Percentiles rank a stretch among this genome's conserved stretches.
Conservation (phyloP, 2,113 vertebrate species). For the Paraplagusia blochii region DNA sequence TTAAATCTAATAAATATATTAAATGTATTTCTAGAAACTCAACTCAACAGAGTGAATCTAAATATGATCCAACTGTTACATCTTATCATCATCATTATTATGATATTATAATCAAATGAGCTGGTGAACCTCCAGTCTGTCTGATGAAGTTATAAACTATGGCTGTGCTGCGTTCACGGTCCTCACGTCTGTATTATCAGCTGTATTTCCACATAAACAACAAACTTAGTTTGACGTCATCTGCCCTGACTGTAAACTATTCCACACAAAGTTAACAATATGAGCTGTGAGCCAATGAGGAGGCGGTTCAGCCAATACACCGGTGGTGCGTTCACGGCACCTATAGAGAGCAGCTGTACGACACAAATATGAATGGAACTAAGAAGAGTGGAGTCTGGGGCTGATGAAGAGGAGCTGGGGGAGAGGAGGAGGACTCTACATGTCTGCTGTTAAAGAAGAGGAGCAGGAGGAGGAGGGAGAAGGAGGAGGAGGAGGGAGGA, state of each 20-base stretch:
- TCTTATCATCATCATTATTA: no score
- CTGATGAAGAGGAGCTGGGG: background rate
- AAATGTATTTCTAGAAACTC: no score
- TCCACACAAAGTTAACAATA: no score
- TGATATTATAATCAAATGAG: no score
- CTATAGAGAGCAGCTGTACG: background rate
- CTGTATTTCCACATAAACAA: conserved; percentile 30
- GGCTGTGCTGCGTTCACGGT: conserved; percentile 13
- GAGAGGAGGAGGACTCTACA: background rate
- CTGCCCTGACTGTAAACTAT: background rate
- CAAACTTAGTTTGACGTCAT: conserved; percentile 17
- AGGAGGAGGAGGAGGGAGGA: background rate
- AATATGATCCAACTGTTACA: no score
- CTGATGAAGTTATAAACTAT: no score
- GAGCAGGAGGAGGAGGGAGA: background rate
- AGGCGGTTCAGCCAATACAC: no score
- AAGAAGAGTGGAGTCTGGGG: background rate
- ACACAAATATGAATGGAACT: no score
- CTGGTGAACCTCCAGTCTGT: background rate
- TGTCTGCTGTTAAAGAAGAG: no score
- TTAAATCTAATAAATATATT: no score
- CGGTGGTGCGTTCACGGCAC: background rate
- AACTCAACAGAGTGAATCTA: no score
- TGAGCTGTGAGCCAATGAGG: no score
- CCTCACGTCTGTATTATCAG: conserved; percentile 9